Evolutionary conservation across 2,797 vertebrate genomes (phyloP), one percentile per base, ranked within the genome.

Genomic region (Melanotaenia trifasciata): DNA sequence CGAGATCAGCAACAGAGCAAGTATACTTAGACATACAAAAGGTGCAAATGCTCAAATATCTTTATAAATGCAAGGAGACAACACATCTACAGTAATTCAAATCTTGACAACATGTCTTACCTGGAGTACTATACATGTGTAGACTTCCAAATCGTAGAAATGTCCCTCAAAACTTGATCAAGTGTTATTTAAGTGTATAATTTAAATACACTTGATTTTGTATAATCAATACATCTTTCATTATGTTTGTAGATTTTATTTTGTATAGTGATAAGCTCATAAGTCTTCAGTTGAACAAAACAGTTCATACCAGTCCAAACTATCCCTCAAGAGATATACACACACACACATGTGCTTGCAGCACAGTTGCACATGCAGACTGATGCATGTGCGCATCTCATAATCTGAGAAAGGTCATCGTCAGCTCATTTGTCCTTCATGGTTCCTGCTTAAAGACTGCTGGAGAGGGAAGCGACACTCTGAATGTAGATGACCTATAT

Each of bases 401-500:
- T 88, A 75, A 90, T 90, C 86, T 81, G 76, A 72, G 72, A 84
- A 92, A 89, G 88, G 90, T 93, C 90, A 82, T 72, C 73, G 81
- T 79, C 81, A 74, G 81, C 85, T 87, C 74, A 76, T 93, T 93
- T 91, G 93, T 94, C 93, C 90, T 94, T 94, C 92, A 93, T 84
- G 90, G 89, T 92, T 89, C 84, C 84, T 89, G 85, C 85, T 90
- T 88, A 92, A 91, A 90, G 90, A 89, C 87, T 86, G 79, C 56
- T 83, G 84, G 84, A 81, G 87, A 65, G 84, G 87, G 87, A 80
- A 47, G 75, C 30, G 22, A 72, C 56, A 54, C 88, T 83, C 79
- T 78, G 92, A 93, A 93, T 92, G 87, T 83, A 85, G 87, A 93
- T 94, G 94, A 93, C 94, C 93, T 93, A 93, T 91, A 94, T 94